Conservation (phyloP, 2,113 vertebrate genomes). For the Xiphophorus couchianus region DNA sequence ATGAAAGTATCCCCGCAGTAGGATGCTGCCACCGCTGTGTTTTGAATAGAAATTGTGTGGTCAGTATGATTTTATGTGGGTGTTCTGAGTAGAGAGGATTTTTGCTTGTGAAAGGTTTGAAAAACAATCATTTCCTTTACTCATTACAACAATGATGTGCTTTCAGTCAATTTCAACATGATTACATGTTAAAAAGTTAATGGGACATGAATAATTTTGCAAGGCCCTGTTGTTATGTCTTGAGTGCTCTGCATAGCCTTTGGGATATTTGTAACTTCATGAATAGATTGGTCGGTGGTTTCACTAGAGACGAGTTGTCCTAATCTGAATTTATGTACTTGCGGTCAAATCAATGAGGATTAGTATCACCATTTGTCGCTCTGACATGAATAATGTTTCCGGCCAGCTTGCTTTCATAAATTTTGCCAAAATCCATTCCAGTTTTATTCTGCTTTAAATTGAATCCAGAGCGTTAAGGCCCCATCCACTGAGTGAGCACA, state of each 20-base stretch:
- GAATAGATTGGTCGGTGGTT: constrained; percentile 12
- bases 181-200: not conserved
- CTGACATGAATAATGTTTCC: constrained; percentile 52
- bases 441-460: constrained; percentile 36
- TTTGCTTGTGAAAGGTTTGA: not conserved
- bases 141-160: not conserved
- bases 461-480: constrained; percentile 29
- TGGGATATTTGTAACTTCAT: not conserved
- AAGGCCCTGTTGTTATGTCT: not conserved
- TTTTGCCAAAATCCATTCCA: constrained; percentile 16
- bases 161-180: not conserved
- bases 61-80: too few relatives aligned
- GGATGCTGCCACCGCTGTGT: too few relatives aligned
- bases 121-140: not conserved
- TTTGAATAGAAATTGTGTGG: too few relatives aligned
- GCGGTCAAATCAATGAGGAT: constrained; percentile 57
- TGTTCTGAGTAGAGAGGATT: too few relatives aligned
- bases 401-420: constrained; percentile 33
- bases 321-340: constrained; percentile 53
- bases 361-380: constrained; percentile 61
- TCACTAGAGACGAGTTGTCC: constrained; percentile 25
- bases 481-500: constrained; percentile 44
- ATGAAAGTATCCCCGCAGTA: too few relatives aligned
- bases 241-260: not conserved
- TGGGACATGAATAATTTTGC: not conserved